Evolutionary conservation across 2,888 invertebrate genomes (phyloP).

Genomic region (Drosophila imparisetae): DNA sequence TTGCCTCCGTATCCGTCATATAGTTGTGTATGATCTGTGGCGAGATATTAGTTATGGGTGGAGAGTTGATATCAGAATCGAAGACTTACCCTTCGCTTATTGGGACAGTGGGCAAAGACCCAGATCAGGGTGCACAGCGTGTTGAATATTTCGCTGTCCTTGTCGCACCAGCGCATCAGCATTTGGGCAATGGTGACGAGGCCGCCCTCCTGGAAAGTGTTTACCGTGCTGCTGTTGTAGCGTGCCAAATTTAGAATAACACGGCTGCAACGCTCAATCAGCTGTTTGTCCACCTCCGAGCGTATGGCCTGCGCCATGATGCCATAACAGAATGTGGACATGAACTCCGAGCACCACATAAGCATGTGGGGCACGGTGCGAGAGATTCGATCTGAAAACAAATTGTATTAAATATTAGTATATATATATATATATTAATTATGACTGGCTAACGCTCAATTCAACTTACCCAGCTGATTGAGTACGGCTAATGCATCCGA

Average conservation of each 20-base stretch:
- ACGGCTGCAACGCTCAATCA: conserved; percentile 84
- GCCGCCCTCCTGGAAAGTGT: conserved; percentile 87
- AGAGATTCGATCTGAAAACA: conserved; percentile 81
- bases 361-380: conserved; percentile 84
- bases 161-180: conserved; percentile 89
- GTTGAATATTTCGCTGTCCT: conserved; percentile 88
- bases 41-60: background rate
- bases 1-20: conserved; percentile 84
- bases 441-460: background rate
- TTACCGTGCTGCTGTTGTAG: conserved; percentile 87
- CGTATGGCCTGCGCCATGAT: conserved; percentile 85
- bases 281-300: conserved; percentile 84
- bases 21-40: conserved; percentile 83
- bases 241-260: conserved; percentile 89
- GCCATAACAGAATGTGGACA: conserved; percentile 84
- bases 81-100: conserved; percentile 77
- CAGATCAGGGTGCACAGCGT: conserved; percentile 88
- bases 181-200: conserved; percentile 87
- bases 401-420: background rate
- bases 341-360: conserved; percentile 82
- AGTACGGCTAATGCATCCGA: conserved; percentile 81
- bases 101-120: conserved; percentile 86
- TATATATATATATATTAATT: no score
- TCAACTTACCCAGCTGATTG: conserved; percentile 78
- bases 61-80: background rate